A percentile compares a stretch with the other conserved stretches of the same genome.
Evolutionary conservation across 2,888 invertebrate species (phyloP).

Genomic region (Drosophila tanythrix): DNA sequence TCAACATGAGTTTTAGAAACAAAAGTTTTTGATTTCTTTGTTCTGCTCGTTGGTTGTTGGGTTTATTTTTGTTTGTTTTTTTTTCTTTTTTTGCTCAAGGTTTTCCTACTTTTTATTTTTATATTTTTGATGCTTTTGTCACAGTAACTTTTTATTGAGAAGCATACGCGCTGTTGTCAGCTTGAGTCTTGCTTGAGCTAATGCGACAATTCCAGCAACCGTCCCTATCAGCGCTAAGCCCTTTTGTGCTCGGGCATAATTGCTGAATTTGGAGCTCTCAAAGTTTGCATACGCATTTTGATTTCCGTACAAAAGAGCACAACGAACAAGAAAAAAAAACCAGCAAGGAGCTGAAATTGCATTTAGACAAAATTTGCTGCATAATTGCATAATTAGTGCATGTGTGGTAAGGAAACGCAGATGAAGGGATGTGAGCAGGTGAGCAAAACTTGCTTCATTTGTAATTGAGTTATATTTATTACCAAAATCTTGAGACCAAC

Average conservation of each 20-base stretch:
- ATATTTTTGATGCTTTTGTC: slow-evolving; percentile 38
- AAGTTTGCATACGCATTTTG: slow-evolving; percentile 66
- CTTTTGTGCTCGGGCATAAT: slow-evolving; percentile 50
- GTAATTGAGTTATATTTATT: slow-evolving; percentile 57
- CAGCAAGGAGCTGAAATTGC: slow-evolving; percentile 62
- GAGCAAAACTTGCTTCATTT: slow-evolving; percentile 32
- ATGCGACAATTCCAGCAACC: not conserved
- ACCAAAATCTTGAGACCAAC: slow-evolving; percentile 9
- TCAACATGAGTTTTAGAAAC: slow-evolving; percentile 80
- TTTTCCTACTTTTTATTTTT: not conserved
- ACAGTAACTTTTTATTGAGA: slow-evolving; percentile 57
- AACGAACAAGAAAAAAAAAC: not conserved
- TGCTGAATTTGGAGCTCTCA: slow-evolving; percentile 60
- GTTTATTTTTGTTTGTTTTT: slow-evolving; percentile 32
- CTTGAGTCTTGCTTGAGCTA: not conserved
- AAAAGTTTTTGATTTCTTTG: slow-evolving; percentile 80
- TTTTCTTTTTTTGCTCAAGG: slow-evolving; percentile 6
- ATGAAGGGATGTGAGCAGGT: not conserved
- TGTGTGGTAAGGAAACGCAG: not conserved
- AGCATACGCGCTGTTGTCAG: slow-evolving; percentile 43
- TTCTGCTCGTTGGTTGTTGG: slow-evolving; percentile 50
- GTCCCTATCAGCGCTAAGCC: not conserved
- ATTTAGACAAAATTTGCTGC: slow-evolving; percentile 51
- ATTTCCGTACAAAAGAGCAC: slow-evolving; percentile 42
- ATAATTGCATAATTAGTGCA: slow-evolving; percentile 64